Base-by-base conservation (phyloP, 2,113 vertebrate genomes). In the Halichoerus grypus region DNA sequence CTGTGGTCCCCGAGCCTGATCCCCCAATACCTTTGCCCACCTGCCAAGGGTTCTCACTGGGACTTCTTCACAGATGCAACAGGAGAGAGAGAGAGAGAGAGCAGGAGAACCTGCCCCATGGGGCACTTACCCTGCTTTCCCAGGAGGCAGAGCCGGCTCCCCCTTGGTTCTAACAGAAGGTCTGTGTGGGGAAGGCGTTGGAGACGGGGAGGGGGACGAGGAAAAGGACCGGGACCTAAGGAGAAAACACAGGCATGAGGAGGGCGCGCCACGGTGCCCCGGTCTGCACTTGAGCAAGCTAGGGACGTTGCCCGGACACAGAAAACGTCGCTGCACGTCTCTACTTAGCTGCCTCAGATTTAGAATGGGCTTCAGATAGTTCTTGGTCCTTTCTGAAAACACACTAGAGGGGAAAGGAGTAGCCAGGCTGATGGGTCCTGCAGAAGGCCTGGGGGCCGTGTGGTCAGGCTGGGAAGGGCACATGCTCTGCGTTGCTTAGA, bases 211-310 rank as follows among this genome's bases (percentile, higher is more conserved):
- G 0, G 99, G 99, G 8, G 99, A 99, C 0, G 99, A 99, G 26
- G 99, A 99, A 97, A 99, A 99, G 46, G 99, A 99, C 36, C 99
- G 98, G 69, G 99, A 99, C 97, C 99, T 99, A 63, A 85, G 33
- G 91, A 91, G 55, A 12, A 65, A 85, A 91, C 8, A 71, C 28
- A 83, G 42, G 21, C 2, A 10, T 72, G 36, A 95, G 26, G n/a
- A 22, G 46, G 33, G 22, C 14, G 21, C 1, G 0, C 21, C 53
- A 6, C 0, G 12, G 36, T 11, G 33, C 33, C 67, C 31, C 1
- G 28, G 55, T 33, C 81, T 13, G 2, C 24, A 24, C 18, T 16
- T 11, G 9, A 18, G 51, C 24, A 4, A 1, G 0, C 42, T 16
- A 22, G 59, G 36, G n/a, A 65, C 4, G 2, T 24, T 1, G 0